phyloP scores from a whole-genome alignment of 2,113 vertebrate species.

The Girardinichthys multiradiatus region DNA sequence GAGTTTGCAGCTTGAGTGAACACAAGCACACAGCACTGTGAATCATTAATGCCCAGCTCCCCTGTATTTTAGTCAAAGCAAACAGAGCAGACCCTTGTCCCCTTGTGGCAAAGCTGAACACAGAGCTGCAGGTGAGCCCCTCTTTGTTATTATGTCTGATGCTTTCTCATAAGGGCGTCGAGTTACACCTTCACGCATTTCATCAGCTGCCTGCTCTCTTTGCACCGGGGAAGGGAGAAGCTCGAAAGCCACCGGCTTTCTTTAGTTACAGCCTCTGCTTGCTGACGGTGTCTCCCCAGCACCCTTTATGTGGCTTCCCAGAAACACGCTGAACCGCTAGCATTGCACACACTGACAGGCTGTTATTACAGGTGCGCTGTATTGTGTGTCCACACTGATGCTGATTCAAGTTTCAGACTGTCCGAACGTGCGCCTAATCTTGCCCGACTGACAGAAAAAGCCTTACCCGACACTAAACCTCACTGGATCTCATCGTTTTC shows the following conservation, averaged over 20 bases:
- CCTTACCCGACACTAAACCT: slow-evolving; percentile 20
- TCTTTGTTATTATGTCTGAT: slow-evolving; percentile 73
- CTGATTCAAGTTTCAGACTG: slow-evolving; percentile 48
- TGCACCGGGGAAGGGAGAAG: slow-evolving; percentile 25
- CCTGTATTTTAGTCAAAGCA: slow-evolving; percentile 54
- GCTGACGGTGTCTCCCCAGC: slow-evolving; percentile 40
- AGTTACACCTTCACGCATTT: slow-evolving; percentile 73
- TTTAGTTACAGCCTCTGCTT: slow-evolving; percentile 49
- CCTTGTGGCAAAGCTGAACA: slow-evolving; percentile 26
- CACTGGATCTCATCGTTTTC: slow-evolving; percentile 23
- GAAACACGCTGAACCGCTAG: slow-evolving; percentile 43
- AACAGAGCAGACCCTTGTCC: slow-evolving; percentile 62
- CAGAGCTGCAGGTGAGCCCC: slow-evolving; percentile 47
- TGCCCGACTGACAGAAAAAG: slow-evolving; percentile 4
- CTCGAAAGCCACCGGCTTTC: slow-evolving; percentile 45
- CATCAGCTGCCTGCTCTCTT: slow-evolving; percentile 43
- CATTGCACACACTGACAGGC: slow-evolving; percentile 39
- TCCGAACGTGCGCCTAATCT: slow-evolving; percentile 22
- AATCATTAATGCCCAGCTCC: slow-evolving; percentile 58
- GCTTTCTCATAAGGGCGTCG: slow-evolving; percentile 67
- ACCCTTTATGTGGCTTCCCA: slow-evolving; percentile 61
- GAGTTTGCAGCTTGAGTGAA: slow-evolving; percentile 19
- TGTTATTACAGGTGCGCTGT: slow-evolving; percentile 70
- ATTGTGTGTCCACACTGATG: slow-evolving; percentile 61
- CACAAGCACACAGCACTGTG: slow-evolving; percentile 6